A percentile compares a stretch with the other conserved stretches of the same genome.
phyloP scores from a whole-genome alignment of 2,888 invertebrate species.

The Dexiosoma caninum region DNA sequence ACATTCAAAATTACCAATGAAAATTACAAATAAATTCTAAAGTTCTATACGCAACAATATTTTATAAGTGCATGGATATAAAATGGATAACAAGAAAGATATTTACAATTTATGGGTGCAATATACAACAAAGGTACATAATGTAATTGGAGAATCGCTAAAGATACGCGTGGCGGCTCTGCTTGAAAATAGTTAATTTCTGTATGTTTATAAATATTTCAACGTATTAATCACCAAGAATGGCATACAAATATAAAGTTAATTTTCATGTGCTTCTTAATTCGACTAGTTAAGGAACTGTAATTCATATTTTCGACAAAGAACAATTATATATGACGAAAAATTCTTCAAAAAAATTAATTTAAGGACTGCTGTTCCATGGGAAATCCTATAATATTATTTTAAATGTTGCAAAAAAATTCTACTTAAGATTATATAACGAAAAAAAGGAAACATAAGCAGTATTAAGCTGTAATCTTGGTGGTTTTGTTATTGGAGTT shows the following conservation, averaged over 20 bases:
- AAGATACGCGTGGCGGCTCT: conserved; percentile 46
- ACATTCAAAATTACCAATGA: conserved; percentile 42
- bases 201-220: conserved; percentile 31
- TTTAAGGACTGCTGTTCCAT: neutral
- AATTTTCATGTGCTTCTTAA: too few relatives aligned
- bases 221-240: conserved; percentile 51
- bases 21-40: conserved; percentile 13
- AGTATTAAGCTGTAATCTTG: neutral
- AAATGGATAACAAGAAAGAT: conserved; percentile 78
- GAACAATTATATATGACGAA: neutral
- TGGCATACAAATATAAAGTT: neutral
- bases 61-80: conserved; percentile 37
- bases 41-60: conserved; percentile 50
- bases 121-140: conserved; percentile 80
- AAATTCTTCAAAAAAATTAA: neutral
- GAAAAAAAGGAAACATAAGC: conserved; percentile 2
- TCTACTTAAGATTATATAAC: conserved; percentile 53
- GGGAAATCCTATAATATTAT: conserved; percentile 10
- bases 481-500: neutral
- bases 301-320: neutral
- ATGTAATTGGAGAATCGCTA: neutral
- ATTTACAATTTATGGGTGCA: conserved; percentile 80
- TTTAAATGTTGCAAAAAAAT: conserved; percentile 6
- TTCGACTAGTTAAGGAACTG: too few relatives aligned
- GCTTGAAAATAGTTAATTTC: conserved; percentile 1